Evolutionary conservation across 2,113 vertebrate genomes (phyloP), one percentile per base, ranked within the genome.

Genomic region (Opisthocomus hoazin): DNA sequence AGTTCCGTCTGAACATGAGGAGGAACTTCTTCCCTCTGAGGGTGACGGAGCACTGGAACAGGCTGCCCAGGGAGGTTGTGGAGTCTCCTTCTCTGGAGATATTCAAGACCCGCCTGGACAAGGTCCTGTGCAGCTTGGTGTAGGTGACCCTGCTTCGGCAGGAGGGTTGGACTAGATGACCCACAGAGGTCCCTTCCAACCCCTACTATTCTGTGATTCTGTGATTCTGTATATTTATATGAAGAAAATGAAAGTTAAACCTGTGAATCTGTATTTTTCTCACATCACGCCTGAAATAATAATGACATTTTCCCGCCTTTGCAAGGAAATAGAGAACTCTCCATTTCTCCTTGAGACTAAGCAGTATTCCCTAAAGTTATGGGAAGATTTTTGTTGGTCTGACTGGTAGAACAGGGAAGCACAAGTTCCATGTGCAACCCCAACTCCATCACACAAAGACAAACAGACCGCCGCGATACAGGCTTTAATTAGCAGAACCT

Each of bases 401-500:
- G 45, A 91, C 66, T 50, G 64, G 69, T 53, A 93, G n/a, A 79
- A 86, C 81, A 96, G 84, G 91, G 86, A 90, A 83, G 45, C 63
- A 69, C 46, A 45, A 84, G 85, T 69, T 84, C 17, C 50, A 48
- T 11, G 43, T 0, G 4, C 66, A 94, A 68, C 14, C 39, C 71
- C 37, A 95, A 23, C 63, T 84, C 56, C 51, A 68, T 27, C 60
- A 63, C 9, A 43, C 34, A 87, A 75, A 83, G 37, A n/a, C 27
- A 92, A 63, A 84, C 7, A 76, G 73, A 95, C 65, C n/a, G 34
- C 76, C 32, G 21, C 9, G 50, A 69, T 88, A 69, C 14, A 51
- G 23, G 12, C 50, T 75, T 82, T 83, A 90, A 85, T 91, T 91
- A 93, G 71, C 51, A 94, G 78, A 89, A 80, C 24, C 23, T 20